Evolutionary conservation across 2,797 vertebrate species (phyloP).

Genomic region (Paratrypauchen microcephalus): DNA sequence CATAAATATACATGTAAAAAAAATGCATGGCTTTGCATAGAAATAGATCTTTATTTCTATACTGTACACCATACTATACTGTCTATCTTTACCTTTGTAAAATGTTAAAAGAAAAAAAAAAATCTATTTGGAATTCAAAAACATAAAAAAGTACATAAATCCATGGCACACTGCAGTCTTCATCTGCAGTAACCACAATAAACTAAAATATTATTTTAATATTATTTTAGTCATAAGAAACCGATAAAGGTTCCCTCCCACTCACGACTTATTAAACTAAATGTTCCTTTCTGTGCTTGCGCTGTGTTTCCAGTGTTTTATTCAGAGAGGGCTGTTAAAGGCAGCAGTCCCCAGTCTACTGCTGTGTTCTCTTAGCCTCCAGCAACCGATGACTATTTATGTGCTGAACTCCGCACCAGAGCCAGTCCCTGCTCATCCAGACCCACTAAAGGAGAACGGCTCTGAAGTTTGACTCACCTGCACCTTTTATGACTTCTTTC

Average conservation of each 20-base stretch:
- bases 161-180: conserved; percentile 17
- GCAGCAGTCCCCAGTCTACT: conserved; percentile 58
- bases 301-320: conserved; percentile 62
- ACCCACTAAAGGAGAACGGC: conserved; percentile 46
- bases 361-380: conserved; percentile 67
- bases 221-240: conserved; percentile 35
- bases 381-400: conserved; percentile 78
- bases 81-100: conserved; percentile 25
- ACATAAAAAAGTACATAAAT: conserved; percentile 28
- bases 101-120: conserved; percentile 22
- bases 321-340: conserved; percentile 68
- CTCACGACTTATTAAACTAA: conserved; percentile 40
- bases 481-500: conserved; percentile 47
- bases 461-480: conserved; percentile 50
- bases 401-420: conserved; percentile 69
- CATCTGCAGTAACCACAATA: conserved; percentile 30
- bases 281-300: conserved; percentile 38
- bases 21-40: not conserved
- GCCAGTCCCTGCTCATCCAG: conserved; percentile 56
- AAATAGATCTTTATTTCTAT: not conserved
- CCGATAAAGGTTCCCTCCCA: conserved; percentile 28
- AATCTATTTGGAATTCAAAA: conserved; percentile 45
- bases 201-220: too few species aligned
- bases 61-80: too few species aligned
- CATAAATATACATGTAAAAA: not conserved